phyloP scores from a whole-genome alignment of 35 echinoderm and acorn worm species.

The Diadema setosum region DNA sequence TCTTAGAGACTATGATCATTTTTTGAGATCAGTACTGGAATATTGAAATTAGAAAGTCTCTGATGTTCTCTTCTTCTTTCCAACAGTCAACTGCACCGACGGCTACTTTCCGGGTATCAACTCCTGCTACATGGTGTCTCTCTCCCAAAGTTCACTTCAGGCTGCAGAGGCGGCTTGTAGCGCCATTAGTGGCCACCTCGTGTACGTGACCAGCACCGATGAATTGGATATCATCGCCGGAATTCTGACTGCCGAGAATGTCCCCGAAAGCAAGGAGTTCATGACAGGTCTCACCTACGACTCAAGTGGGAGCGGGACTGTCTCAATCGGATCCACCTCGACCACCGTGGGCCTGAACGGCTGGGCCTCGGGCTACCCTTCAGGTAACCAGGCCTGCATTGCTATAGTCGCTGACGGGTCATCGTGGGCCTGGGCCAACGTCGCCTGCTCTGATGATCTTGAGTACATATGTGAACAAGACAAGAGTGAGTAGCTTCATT shows the following conservation, averaged over 20 bases:
- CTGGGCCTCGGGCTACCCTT: conserved; percentile 60
- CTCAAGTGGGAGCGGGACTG: not conserved
- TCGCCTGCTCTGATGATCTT: conserved; percentile 29
- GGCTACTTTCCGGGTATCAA: conserved; percentile 51
- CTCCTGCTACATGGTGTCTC: conserved; percentile 50
- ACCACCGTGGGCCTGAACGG: not conserved
- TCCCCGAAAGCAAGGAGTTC: not conserved
- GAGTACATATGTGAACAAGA: conserved; percentile 82
- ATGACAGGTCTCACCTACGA: conserved; percentile 1
- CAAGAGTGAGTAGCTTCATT: conserved; percentile 63
- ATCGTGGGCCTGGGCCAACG: conserved; percentile 58
- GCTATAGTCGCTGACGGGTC: conserved; percentile 42
- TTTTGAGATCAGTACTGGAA: too few species aligned
- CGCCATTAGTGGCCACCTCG: conserved; percentile 29
- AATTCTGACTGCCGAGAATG: not conserved
- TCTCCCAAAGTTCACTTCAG: conserved; percentile 18
- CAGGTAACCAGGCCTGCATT: conserved; percentile 21
- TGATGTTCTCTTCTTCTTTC: not conserved
- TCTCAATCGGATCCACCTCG: not conserved
- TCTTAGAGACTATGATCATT: too few species aligned
- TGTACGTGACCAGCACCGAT: conserved; percentile 19
- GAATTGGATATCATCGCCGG: conserved; percentile 37
- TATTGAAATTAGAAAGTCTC: too few species aligned
- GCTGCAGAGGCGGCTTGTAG: conserved; percentile 11
- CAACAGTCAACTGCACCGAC: conserved; percentile 47